A percentile compares a stretch with the other conserved stretches of the same genome.
These are phyloP conservation scores for Aplidium turbinatum DNA, from an alignment of 23 tunicate genomes.

Conservation along the genomic window DNA sequence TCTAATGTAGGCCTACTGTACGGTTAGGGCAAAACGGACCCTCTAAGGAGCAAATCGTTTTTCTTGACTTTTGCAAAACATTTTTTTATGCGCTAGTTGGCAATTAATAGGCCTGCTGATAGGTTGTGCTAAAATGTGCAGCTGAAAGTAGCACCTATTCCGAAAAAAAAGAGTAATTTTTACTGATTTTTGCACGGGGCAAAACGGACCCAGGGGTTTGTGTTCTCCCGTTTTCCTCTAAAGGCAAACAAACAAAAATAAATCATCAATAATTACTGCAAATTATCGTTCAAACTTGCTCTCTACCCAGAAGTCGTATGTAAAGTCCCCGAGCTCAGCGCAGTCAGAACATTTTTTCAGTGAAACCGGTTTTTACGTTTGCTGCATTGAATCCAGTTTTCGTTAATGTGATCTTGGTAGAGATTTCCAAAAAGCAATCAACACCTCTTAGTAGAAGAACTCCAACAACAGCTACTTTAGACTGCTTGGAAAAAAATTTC, in stretches of 20 bases:
- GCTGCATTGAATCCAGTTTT: conserved; percentile 1
- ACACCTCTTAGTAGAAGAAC: background rate
- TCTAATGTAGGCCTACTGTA: no score
- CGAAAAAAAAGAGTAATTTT: background rate
- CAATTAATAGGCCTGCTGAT: no score
- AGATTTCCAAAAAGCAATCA: background rate
- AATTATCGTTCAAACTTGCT: background rate
- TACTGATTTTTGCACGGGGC: background rate
- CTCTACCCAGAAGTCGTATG: background rate
- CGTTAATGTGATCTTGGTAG: background rate
- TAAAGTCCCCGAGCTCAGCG: background rate
- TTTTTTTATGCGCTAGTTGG: no score
- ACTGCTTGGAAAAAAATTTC: background rate
- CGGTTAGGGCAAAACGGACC: no score
- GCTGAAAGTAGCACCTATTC: conserved; percentile 1
- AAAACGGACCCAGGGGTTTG: background rate
- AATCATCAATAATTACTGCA: background rate
- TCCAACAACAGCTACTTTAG: conserved; percentile 3
- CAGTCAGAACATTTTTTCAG: no score
- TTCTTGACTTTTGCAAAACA: no score
- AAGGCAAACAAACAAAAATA: background rate
- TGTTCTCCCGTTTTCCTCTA: no score
- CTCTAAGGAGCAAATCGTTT: no score
- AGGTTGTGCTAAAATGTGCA: conserved; percentile 1
- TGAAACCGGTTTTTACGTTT: no score